A percentile compares a stretch with the other conserved stretches of the same genome.
Evolutionary conservation across 2,797 vertebrate genomes (phyloP).

Genomic region (Gephyroberyx darwinii): DNA sequence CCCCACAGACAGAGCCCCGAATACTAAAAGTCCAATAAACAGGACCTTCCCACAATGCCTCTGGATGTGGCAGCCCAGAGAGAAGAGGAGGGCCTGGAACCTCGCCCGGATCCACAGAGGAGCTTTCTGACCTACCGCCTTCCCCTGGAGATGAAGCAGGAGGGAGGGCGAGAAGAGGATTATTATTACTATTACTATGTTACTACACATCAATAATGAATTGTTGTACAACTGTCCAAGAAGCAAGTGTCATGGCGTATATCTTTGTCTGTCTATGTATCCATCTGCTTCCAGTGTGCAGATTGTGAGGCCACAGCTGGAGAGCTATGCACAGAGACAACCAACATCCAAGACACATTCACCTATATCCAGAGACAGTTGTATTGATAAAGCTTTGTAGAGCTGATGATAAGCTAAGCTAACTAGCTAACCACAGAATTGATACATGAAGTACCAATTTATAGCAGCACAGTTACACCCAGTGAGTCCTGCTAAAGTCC

Average conservation of each 20-base stretch:
- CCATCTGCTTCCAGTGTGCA: not conserved
- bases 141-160: slow-evolving; percentile 81
- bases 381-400: not conserved
- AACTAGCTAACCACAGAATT: not conserved
- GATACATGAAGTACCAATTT: not conserved
- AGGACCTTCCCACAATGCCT: slow-evolving; percentile 97
- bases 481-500: slow-evolving; percentile 13
- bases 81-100: slow-evolving; percentile 96
- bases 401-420: slow-evolving; percentile 19
- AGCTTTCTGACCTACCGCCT: slow-evolving; percentile 89
- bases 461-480: not conserved
- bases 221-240: not conserved
- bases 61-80: slow-evolving; percentile 97
- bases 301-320: not conserved
- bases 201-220: slow-evolving; percentile 21
- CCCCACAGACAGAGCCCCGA: slow-evolving; percentile 95
- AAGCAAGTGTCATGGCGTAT: not conserved
- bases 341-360: not conserved
- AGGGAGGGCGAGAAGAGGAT: slow-evolving; percentile 63
- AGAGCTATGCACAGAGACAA: not conserved
- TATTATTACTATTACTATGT: slow-evolving; percentile 26
- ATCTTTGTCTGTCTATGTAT: not conserved
- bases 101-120: slow-evolving; percentile 94
- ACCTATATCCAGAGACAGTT: not conserved
- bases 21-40: slow-evolving; percentile 95